phyloP scores from a whole-genome alignment of 2,797 vertebrate species.

The Halcyon chelicuti region DNA sequence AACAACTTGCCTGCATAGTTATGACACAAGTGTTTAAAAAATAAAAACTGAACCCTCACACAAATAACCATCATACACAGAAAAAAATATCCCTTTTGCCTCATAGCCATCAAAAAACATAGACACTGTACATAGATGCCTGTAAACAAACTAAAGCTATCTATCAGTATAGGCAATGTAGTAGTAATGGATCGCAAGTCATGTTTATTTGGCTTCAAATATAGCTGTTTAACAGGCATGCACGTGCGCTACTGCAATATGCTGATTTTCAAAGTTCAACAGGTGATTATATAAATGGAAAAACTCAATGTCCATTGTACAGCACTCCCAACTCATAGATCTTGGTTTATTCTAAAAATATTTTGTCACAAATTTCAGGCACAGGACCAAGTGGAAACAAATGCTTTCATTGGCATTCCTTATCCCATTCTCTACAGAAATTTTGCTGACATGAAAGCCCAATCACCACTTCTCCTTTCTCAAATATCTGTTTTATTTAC shows the following conservation, averaged over 20 bases:
- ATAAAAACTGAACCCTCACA: neutral
- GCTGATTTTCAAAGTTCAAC: neutral
- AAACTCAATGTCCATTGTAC: neutral
- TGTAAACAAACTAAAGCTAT: neutral
- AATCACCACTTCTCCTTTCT: neutral
- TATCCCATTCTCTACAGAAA: neutral
- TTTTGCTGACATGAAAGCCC: neutral
- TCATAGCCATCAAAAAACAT: neutral
- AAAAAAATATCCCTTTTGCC: neutral
- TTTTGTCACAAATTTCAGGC: neutral
- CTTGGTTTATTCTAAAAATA: neutral
- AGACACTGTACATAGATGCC: neutral
- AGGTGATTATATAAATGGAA: neutral
- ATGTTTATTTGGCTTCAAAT: neutral
- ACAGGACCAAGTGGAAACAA: neutral
- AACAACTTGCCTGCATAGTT: neutral
- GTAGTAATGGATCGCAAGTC: neutral
- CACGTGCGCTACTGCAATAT: neutral
- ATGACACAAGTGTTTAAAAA: neutral
- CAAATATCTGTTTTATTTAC: neutral
- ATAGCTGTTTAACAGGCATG: neutral
- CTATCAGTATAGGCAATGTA: neutral
- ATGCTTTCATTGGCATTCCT: neutral
- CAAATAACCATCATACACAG: neutral
- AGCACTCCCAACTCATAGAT: neutral